Evolutionary conservation across 2,888 invertebrate genomes (phyloP).

Genomic region (Phyto melanocephala): DNA sequence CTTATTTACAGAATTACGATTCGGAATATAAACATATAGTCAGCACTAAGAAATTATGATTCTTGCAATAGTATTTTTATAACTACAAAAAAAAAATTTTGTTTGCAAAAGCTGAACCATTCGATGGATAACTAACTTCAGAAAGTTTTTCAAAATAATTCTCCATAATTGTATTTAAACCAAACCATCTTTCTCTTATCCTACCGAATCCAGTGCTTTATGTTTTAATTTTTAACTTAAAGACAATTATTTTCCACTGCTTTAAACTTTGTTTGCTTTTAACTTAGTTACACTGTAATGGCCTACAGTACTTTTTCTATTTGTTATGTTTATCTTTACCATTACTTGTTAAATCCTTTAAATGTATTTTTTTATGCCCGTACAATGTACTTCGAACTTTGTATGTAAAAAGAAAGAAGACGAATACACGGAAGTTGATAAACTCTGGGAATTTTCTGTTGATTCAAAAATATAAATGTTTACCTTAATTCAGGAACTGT

Average conservation of each 20-base stretch:
- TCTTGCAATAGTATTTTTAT: no score
- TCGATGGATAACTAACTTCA: no score
- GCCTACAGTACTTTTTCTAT: not conserved
- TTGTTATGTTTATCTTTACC: not conserved
- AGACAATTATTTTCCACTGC: not conserved
- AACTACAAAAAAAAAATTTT: no score
- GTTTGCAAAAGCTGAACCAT: no score
- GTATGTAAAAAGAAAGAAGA: conserved; percentile 1
- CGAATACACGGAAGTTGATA: conserved; percentile 56
- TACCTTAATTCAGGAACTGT: not conserved
- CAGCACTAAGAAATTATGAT: no score
- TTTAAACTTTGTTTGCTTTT: not conserved
- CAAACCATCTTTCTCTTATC: no score
- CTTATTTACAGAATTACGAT: no score
- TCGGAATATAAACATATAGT: no score
- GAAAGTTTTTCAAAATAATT: no score
- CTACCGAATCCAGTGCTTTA: no score
- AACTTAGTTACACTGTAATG: conserved; percentile 5
- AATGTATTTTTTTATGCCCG: conserved; percentile 24
- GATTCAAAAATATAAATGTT: not conserved
- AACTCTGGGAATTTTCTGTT: not conserved
- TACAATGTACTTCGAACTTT: not conserved
- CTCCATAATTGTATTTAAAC: no score
- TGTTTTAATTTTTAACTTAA: no score
- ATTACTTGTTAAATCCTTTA: conserved; percentile 42